Evolutionary conservation across 2,113 vertebrate genomes (phyloP).

Genomic region (Planiliza haematocheilus): DNA sequence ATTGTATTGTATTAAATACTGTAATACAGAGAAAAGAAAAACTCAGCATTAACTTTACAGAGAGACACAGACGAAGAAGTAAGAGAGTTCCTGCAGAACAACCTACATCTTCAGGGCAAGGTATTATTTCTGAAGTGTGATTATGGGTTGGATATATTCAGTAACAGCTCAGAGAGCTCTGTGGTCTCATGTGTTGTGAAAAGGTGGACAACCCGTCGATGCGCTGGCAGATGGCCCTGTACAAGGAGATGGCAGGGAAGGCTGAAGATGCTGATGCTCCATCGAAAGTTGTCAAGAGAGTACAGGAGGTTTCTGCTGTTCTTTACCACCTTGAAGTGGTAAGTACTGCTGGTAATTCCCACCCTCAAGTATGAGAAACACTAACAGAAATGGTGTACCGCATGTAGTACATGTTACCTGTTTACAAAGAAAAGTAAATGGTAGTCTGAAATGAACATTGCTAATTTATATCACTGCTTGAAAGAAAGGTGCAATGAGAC

Average conservation of each 20-base stretch:
- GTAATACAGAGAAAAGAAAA: background rate
- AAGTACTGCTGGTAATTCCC: slow-evolving; percentile 15
- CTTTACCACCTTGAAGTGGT: slow-evolving; percentile 93
- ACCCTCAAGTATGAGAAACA: background rate
- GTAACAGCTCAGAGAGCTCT: slow-evolving; percentile 13
- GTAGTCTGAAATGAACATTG: no score
- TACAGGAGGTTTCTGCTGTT: slow-evolving; percentile 93
- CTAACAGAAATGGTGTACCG: no score
- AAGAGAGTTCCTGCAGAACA: slow-evolving; percentile 91
- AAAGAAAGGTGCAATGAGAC: no score
- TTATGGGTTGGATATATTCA: background rate
- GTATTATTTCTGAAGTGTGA: slow-evolving; percentile 69
- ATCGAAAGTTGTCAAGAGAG: slow-evolving; percentile 90
- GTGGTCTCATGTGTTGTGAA: slow-evolving; percentile 24
- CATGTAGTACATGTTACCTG: no score
- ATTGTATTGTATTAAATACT: background rate
- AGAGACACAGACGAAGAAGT: slow-evolving; percentile 98
- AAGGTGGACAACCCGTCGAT: slow-evolving; percentile 93
- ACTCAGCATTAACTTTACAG: slow-evolving; percentile 75
- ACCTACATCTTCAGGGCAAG: slow-evolving; percentile 95
- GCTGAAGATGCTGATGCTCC: slow-evolving; percentile 90
- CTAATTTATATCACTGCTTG: no score
- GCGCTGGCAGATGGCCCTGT: slow-evolving; percentile 96
- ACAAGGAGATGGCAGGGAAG: slow-evolving; percentile 91
- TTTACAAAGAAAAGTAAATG: no score